Conservation (phyloP, 2,113 vertebrate genomes). For the Crotalus horridus region DNA sequence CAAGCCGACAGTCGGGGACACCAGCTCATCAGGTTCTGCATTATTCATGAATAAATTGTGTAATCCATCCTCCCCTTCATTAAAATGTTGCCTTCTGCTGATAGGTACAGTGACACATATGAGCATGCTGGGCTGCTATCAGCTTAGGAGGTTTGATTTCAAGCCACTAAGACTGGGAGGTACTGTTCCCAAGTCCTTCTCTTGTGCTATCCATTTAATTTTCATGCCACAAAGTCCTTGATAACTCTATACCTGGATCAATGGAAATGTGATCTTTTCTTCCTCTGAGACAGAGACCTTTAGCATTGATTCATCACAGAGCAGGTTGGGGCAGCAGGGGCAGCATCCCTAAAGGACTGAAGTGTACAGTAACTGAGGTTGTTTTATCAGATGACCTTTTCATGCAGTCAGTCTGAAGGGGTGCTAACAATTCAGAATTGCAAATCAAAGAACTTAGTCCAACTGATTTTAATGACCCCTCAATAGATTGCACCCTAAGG, state of each 20-base stretch:
- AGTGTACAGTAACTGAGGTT: background rate
- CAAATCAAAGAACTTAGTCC: background rate
- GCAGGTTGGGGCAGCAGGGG: background rate
- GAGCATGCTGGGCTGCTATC: background rate
- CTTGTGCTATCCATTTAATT: background rate
- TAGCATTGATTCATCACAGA: background rate
- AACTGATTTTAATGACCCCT: background rate
- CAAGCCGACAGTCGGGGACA: conserved; percentile 58
- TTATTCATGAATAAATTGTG: conserved; percentile 76
- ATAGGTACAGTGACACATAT: conserved; percentile 30
- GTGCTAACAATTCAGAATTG: background rate
- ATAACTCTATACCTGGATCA: background rate
- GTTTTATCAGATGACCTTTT: conserved; percentile 2
- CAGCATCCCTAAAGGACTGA: background rate
- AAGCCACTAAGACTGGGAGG: conserved; percentile 46
- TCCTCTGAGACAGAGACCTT: background rate
- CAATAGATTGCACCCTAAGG: background rate
- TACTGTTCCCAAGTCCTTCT: background rate
- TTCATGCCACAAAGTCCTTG: too few species aligned
- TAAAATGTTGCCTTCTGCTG: conserved; percentile 68
- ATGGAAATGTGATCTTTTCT: background rate
- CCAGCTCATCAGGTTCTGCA: conserved; percentile 69
- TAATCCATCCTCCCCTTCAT: conserved; percentile 66
- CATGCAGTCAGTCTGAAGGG: background rate
- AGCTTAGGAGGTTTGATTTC: conserved; percentile 27